Evolutionary conservation across 2,888 invertebrate genomes (phyloP).

Genomic region (Agrypnus murinus): DNA sequence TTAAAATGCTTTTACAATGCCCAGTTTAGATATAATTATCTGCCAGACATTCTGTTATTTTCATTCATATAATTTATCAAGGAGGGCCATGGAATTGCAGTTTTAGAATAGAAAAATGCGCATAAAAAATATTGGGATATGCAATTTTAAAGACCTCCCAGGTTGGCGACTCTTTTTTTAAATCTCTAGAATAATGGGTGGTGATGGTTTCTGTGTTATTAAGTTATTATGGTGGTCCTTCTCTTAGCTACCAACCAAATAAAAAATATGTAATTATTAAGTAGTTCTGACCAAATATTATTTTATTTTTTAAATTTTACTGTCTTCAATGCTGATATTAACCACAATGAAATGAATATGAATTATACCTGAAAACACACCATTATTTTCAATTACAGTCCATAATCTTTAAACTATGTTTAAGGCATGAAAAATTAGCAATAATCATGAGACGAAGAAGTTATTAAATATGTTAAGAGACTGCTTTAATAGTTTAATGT

Average conservation of each 20-base stretch:
- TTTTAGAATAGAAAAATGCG: constrained; percentile 12
- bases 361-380: no score
- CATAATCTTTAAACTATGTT: no score
- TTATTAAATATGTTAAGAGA: no score
- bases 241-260: constrained; percentile 25
- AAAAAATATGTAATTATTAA: constrained; percentile 38
- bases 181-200: constrained; percentile 36
- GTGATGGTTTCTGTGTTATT: constrained; percentile 32
- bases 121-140: constrained; percentile 1
- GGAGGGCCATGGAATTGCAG: constrained; percentile 11
- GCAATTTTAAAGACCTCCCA: constrained; percentile 44
- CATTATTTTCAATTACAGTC: no score
- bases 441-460: no score
- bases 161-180: constrained; percentile 29
- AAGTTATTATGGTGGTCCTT: constrained; percentile 39
- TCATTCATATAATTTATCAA: constrained; percentile 18
- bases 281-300: constrained; percentile 19
- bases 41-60: constrained; percentile 16
- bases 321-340: not conserved
- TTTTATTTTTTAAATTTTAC: constrained; percentile 16
- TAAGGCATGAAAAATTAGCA: no score
- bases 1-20: constrained; percentile 11
- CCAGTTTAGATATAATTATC: constrained; percentile 19
- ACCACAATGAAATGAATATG: no score
- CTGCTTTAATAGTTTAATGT: no score